A percentile compares a stretch with the other conserved stretches of the same genome.
These are phyloP conservation scores for Dipodomys spectabilis DNA, from an alignment of 2,113 vertebrate genomes.

Conservation along the genomic window DNA sequence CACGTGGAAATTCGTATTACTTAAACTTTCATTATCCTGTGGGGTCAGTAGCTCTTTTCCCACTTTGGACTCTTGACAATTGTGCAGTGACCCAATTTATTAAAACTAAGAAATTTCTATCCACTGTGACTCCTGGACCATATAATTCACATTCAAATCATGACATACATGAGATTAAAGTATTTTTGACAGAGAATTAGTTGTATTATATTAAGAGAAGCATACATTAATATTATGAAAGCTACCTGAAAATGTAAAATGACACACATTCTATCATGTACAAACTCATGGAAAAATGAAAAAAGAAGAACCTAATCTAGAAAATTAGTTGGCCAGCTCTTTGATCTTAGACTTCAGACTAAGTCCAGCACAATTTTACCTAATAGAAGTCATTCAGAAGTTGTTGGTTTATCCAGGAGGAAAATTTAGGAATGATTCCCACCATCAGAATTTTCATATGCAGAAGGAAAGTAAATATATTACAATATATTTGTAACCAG, in stretches of 20 bases:
- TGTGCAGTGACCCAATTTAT: not conserved
- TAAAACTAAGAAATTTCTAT: conserved; percentile 41
- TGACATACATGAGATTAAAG: not conserved
- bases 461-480: not conserved
- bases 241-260: not conserved
- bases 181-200: not conserved
- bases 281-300: not conserved
- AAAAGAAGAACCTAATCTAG: not conserved
- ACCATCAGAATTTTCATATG: not conserved
- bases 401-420: not conserved
- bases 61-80: not conserved
- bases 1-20: not conserved
- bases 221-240: not conserved
- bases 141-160: not conserved
- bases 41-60: not conserved
- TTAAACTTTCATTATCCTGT: not conserved
- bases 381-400: not conserved
- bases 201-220: not conserved
- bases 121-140: not conserved
- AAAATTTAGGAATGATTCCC: not conserved
- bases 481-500: not conserved
- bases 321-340: not conserved
- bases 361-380: no score
- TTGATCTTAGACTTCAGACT: not conserved
- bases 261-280: no score